These are phyloP conservation scores for Ophion slaviceki DNA, from an alignment of 2,888 invertebrate species.

Conservation along the genomic window DNA sequence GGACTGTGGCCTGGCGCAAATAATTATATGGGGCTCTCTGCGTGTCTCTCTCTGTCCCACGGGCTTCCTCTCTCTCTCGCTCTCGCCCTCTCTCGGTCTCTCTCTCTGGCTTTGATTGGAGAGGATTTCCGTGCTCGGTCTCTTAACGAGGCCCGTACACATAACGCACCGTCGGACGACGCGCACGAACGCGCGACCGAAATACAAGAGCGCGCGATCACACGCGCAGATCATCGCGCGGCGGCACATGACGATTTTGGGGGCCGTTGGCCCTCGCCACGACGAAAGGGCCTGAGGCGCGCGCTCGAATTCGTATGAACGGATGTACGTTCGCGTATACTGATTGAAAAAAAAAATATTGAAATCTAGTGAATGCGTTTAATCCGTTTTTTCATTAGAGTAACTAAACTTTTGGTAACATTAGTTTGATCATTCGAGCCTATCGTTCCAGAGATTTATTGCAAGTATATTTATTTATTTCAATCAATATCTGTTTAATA, in stretches of 20 bases:
- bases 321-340: background rate
- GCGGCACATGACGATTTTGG: slow-evolving; percentile 18
- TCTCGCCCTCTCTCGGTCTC: background rate
- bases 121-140: slow-evolving; percentile 62
- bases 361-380: too few relatives aligned
- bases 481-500: too few relatives aligned
- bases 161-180: slow-evolving; percentile 28
- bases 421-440: too few relatives aligned
- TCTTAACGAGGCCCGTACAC: slow-evolving; percentile 60
- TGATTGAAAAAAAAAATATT: too few relatives aligned
- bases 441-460: too few relatives aligned
- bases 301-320: slow-evolving; percentile 40
- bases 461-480: too few relatives aligned
- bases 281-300: slow-evolving; percentile 32
- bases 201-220: background rate
- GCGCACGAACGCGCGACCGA: background rate
- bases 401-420: too few relatives aligned
- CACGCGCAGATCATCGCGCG: background rate
- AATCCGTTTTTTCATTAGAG: too few relatives aligned
- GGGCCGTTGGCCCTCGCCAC: slow-evolving; percentile 16
- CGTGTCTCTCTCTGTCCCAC: background rate
- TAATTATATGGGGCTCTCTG: slow-evolving; percentile 52
- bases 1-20: slow-evolving; percentile 59
- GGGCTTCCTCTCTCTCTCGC: background rate
- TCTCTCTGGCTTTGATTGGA: slow-evolving; percentile 53